Conservation (phyloP, 2,113 vertebrate species). For the Nyctibius bracteatus region DNA sequence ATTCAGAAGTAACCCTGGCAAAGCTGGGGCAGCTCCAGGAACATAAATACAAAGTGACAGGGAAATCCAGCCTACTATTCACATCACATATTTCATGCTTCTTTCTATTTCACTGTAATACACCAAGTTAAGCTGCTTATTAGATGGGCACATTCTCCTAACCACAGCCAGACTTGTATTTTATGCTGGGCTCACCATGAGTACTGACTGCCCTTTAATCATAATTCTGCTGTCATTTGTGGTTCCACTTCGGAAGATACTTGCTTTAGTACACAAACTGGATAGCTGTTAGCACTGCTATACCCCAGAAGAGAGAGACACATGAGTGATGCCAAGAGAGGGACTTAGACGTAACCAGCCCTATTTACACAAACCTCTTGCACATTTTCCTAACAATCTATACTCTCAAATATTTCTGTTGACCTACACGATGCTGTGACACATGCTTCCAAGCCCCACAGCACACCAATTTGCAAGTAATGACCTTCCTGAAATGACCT, state of each 20-base stretch:
- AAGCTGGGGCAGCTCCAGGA: background rate
- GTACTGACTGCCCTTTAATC: background rate
- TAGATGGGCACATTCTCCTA: constrained; percentile 20
- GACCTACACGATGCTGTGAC: background rate
- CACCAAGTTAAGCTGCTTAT: constrained; percentile 32
- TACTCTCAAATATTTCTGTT: background rate
- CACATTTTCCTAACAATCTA: background rate
- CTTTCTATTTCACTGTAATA: constrained; percentile 25
- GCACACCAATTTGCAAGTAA: background rate
- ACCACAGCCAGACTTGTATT: background rate
- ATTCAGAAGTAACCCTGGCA: background rate
- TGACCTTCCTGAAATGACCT: background rate
- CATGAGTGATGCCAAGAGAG: background rate
- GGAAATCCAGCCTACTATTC: constrained; percentile 12
- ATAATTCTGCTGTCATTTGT: constrained; percentile 27
- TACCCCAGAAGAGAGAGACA: background rate
- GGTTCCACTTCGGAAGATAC: background rate
- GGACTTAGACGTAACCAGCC: background rate
- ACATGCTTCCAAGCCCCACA: background rate
- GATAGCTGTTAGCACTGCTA: background rate
- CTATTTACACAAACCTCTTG: background rate
- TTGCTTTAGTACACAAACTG: background rate
- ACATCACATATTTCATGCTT: constrained; percentile 31
- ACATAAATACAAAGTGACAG: background rate
- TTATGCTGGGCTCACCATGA: background rate